These are phyloP conservation scores for Pollenia angustigena DNA, from an alignment of 2,888 invertebrate species.

Conservation along the genomic window DNA sequence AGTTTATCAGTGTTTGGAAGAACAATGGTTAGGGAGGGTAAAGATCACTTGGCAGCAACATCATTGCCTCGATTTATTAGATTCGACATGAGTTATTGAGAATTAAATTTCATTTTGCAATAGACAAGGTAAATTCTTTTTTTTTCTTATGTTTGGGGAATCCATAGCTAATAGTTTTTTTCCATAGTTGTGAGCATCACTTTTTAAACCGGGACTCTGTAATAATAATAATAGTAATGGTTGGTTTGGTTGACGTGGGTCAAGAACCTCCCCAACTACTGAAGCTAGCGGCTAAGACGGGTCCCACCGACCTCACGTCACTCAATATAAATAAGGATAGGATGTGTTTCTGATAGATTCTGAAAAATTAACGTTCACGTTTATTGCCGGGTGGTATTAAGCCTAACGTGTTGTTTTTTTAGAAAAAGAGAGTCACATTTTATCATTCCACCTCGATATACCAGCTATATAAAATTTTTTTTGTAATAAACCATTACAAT, in stretches of 20 bases:
- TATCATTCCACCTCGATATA: too few species aligned
- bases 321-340: neutral
- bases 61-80: neutral
- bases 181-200: constrained; percentile 1
- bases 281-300: constrained; percentile 25
- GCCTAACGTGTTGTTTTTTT: too few species aligned
- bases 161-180: neutral
- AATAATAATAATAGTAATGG: neutral
- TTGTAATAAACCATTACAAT: too few species aligned
- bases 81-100: too few species aligned
- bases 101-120: neutral
- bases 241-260: neutral
- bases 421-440: too few species aligned
- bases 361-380: too few species aligned
- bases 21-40: constrained; percentile 18
- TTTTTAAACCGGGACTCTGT: neutral
- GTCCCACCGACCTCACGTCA: constrained; percentile 1
- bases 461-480: too few species aligned
- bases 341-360: too few species aligned
- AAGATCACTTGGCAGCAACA: neutral
- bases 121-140: neutral
- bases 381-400: too few species aligned
- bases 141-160: neutral
- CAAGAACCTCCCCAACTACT: constrained; percentile 5
- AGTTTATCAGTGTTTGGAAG: neutral